phyloP scores from a whole-genome alignment of 2,797 vertebrate genomes.

The Rhinella marina region DNA sequence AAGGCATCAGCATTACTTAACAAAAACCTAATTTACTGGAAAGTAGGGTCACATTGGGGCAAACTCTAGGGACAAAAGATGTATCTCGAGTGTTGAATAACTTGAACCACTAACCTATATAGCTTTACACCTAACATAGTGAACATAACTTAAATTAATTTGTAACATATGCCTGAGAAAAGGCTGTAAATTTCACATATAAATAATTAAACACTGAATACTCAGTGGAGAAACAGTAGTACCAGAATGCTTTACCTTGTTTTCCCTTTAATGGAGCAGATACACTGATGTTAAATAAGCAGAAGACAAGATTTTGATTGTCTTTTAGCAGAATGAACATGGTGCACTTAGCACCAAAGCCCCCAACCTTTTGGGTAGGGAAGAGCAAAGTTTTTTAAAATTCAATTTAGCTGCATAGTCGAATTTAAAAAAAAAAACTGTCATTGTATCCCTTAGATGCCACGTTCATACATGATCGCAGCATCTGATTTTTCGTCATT shows the following conservation, averaged over 20 bases:
- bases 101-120: constrained; percentile 39
- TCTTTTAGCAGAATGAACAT: background rate
- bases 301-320: background rate
- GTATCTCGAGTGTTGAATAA: constrained; percentile 39
- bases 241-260: constrained; percentile 17
- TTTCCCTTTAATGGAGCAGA: constrained; percentile 15
- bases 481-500: too few species aligned
- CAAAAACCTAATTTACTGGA: constrained; percentile 43
- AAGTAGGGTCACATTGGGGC: constrained; percentile 43
- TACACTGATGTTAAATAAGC: background rate
- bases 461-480: too few species aligned
- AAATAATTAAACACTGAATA: constrained; percentile 41
- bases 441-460: too few species aligned
- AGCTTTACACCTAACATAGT: constrained; percentile 46
- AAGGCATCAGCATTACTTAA: constrained; percentile 38
- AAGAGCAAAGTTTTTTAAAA: too few species aligned
- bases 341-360: background rate
- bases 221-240: background rate
- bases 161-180: constrained; percentile 35
- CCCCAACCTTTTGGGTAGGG: too few species aligned
- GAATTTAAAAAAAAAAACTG: too few species aligned
- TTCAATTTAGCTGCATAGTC: too few species aligned
- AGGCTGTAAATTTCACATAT: constrained; percentile 34
- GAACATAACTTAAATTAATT: constrained; percentile 37
- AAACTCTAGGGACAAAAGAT: constrained; percentile 22